phyloP scores from a whole-genome alignment of 1,140 invertebrate genomes.

The Plutomurus gul region DNA sequence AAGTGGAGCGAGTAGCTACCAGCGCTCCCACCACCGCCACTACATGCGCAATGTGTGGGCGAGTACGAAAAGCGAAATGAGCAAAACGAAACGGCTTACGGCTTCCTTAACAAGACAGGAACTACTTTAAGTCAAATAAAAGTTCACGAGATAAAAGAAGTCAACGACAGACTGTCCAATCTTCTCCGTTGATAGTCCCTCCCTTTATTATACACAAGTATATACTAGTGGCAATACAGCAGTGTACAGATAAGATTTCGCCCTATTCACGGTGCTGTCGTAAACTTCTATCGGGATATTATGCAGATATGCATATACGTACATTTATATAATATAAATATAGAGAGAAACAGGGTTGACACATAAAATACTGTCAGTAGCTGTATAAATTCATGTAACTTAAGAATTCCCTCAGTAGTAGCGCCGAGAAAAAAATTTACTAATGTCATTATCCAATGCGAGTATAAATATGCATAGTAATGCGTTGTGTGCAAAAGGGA shows the following conservation, averaged over 20 bases:
- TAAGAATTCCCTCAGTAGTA: not conserved
- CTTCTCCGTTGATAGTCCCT: not conserved
- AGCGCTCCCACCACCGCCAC: too few relatives aligned
- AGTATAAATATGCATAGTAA: not conserved
- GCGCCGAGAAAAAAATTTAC: not conserved
- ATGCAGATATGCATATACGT: too few relatives aligned
- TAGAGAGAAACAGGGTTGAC: not conserved
- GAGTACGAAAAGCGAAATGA: too few relatives aligned
- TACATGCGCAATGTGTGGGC: constrained; percentile 21
- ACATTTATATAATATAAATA: not conserved
- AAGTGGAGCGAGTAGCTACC: not conserved
- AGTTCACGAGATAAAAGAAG: constrained; percentile 18
- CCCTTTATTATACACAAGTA: not conserved
- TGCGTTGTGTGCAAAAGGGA: not conserved
- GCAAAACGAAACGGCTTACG: constrained; percentile 12
- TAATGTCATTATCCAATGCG: not conserved
- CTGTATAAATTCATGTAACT: not conserved
- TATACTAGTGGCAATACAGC: not conserved
- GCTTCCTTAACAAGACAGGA: constrained; percentile 23
- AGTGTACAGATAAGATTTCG: constrained; percentile 14
- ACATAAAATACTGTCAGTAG: not conserved
- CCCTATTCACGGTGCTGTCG: not conserved
- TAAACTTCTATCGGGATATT: not conserved
- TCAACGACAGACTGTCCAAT: constrained; percentile 11
- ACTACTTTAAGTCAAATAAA: constrained; percentile 23